A percentile compares a stretch with the other conserved stretches of the same genome.
These are phyloP conservation scores for Zygogramma bicolorata DNA, from an alignment of 2,888 invertebrate genomes.

Conservation along the genomic window DNA sequence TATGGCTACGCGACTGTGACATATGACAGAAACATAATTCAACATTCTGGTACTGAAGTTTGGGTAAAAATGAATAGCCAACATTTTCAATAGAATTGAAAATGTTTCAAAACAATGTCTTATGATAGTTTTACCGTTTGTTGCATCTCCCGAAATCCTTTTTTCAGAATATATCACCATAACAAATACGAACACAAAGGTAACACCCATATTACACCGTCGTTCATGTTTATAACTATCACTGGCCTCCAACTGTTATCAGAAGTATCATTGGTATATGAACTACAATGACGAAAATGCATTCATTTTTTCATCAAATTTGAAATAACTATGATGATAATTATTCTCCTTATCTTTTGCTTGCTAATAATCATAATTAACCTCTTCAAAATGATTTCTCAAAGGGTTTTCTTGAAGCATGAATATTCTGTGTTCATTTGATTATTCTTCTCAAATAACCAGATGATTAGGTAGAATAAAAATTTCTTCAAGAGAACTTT, in stretches of 20 bases:
- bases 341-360: constrained; percentile 2
- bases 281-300: background rate
- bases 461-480: too few species aligned
- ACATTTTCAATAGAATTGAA: background rate
- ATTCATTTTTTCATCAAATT: background rate
- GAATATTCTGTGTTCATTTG: too few species aligned
- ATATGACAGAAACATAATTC: too few species aligned
- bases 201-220: constrained; percentile 20
- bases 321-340: background rate
- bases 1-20: too few species aligned
- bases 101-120: background rate
- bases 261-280: constrained; percentile 4
- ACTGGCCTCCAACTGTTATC: constrained; percentile 22
- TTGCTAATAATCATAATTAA: background rate
- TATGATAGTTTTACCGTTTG: constrained; percentile 15
- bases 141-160: background rate
- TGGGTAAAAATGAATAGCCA: background rate
- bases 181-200: constrained; percentile 4
- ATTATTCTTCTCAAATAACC: too few species aligned
- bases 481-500: too few species aligned
- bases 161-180: background rate
- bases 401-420: too few species aligned
- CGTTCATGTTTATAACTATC: constrained; percentile 10
- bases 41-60: too few species aligned
- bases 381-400: too few species aligned